Evolutionary conservation across 2,888 invertebrate species (phyloP), one percentile per base, ranked within the genome.

Genomic region (Dryadula phaetusa): DNA sequence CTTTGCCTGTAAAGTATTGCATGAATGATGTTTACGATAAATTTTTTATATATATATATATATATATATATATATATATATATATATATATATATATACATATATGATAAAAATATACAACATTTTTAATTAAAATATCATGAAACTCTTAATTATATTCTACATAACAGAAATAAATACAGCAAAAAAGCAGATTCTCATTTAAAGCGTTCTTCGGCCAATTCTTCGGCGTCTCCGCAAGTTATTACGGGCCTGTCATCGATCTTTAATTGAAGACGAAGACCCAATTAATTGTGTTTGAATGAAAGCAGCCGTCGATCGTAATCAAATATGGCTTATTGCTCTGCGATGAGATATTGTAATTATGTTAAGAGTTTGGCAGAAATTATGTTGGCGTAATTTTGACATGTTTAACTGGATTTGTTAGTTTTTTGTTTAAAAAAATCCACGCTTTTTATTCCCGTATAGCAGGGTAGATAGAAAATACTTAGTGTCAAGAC

Each of bases 251-350:
- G 16, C 3, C 18, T 46, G 42, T 46, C 42, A 60, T 60, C 60
- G 46, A 60, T 60, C 44, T 46, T 14, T 60, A 46, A 32, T 60
- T 46, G 60, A 7, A 18, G 32, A 44, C 18, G 42, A 46, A 44
- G 46, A 28, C 28, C 44, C 56, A 56, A 44, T 44, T 60, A 60
- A 44, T 46, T 46, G 32, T 60, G 42, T 60, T 60, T 60, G 44
- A 60, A 46, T 7, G 60, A 46, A 12, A 14, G 42, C 60, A 3
- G 14, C 8, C 32, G 32, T 46, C 44, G 28, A 18, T 60, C 44
- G 32, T 60, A 32, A 60, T 60, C 40, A 56, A 60, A 60, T 32
- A 46, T 44, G 32, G 44, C 60, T 46, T 60, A 60, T 46, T 32
- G 46, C 44, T 32, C 8, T 44, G 12, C 0, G 20, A 56, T 37